Base-by-base conservation (phyloP, 2,888 invertebrate genomes). In the Caenorhabditis zanzibari region DNA sequence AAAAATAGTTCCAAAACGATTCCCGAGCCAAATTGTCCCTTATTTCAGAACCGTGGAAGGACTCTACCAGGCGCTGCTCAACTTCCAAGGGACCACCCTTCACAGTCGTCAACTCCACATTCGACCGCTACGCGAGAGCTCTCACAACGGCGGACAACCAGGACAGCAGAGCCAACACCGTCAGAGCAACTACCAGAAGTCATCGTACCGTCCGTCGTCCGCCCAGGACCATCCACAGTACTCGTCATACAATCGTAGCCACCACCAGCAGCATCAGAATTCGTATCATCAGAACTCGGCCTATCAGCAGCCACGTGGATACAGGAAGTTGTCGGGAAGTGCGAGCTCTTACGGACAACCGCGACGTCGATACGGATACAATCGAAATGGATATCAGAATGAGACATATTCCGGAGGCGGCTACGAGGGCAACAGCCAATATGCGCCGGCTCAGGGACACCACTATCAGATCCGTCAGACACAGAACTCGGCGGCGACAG, bases 61-160 rank as follows among this genome's bases (percentile, higher is more conserved):
- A 0, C 61, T 84, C 1, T 84, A 84, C 24, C 75, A 63, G 52
- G 84, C 69, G 49, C 52, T 84, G 14, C 24, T 75, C 14, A 66
- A 72, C 22, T 84, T 81, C 38, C 84, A 84, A 72, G 76, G 76
- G 0, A 49, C 59, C 16, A 14, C 28, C 16, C 68, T 84, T 2
- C 75, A 84, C 49, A 80, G 84, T 7, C 63, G 84, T 9, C 71
- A 75, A 32, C 47, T 84, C 16, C 80, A 84, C 35, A 84, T 84
- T 59, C 80, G 84, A 22, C 75, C 84, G 3, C 35, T 84, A 26
- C 59, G 84, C 22, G 84, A 84, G 38, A 81, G 80, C 22, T 84
- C 84, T 2, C 84, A 84, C 47, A 47, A 19, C 19, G 19, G 19
- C 5, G 38, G 38, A 32, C 32, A 32, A 32, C 32, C n/a, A n/a